These are phyloP conservation scores for Orius insidiosus DNA, from an alignment of 1,140 invertebrate genomes.

Conservation along the genomic window DNA sequence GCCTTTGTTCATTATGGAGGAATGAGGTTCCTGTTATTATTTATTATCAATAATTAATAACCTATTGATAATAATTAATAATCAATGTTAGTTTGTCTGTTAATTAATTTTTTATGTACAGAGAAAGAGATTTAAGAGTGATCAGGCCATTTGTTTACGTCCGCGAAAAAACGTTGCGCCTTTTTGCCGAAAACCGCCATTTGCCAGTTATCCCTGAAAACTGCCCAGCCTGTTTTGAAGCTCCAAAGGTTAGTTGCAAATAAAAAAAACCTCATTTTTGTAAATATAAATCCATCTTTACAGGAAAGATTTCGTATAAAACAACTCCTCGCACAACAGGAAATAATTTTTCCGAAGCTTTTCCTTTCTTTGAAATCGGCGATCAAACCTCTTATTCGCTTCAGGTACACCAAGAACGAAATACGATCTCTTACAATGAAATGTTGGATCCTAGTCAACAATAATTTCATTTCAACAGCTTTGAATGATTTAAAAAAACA, in stretches of 20 bases:
- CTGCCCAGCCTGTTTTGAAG: slow-evolving; percentile 42
- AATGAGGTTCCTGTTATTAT: too few relatives aligned
- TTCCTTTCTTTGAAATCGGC: slow-evolving; percentile 49
- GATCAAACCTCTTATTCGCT: slow-evolving; percentile 49
- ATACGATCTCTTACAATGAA: neutral
- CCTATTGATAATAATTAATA: too few relatives aligned
- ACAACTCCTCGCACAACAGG: slow-evolving; percentile 54
- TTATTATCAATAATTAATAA: too few relatives aligned
- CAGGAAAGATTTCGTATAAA: slow-evolving; percentile 48
- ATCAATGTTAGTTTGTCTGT: too few relatives aligned
- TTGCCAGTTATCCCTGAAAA: slow-evolving; percentile 45
- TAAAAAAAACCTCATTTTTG: neutral
- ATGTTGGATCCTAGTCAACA: too few relatives aligned
- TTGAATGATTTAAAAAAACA: too few relatives aligned
- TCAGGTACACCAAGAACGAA: slow-evolving; percentile 32
- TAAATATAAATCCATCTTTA: slow-evolving; percentile 13
- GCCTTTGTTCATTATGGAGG: too few relatives aligned
- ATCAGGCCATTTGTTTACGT: slow-evolving; percentile 79
- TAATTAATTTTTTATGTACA: slow-evolving; percentile 25
- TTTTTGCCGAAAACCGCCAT: slow-evolving; percentile 48
- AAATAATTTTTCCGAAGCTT: slow-evolving; percentile 52
- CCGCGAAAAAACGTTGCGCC: slow-evolving; percentile 49
- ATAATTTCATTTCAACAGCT: too few relatives aligned
- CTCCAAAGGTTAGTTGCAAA: slow-evolving; percentile 33
- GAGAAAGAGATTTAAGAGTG: slow-evolving; percentile 62